phyloP scores from a whole-genome alignment of 2,113 vertebrate genomes.

The Ascaphus truei region DNA sequence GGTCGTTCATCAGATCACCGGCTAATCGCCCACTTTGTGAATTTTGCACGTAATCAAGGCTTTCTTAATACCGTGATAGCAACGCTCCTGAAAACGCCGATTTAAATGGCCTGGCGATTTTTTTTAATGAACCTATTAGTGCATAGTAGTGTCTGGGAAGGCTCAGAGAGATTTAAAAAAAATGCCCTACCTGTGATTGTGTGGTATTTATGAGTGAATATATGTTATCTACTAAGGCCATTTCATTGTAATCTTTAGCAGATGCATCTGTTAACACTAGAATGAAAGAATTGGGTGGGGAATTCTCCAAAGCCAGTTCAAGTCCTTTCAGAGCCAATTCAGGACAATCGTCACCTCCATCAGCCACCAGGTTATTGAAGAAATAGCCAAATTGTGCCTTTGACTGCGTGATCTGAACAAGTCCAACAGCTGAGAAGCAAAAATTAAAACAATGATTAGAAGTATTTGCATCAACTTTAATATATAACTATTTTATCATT shows the following conservation, averaged over 20 bases:
- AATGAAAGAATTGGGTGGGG: constrained; percentile 2
- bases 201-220: background rate
- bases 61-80: too few relatives aligned
- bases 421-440: background rate
- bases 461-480: too few relatives aligned
- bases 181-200: background rate
- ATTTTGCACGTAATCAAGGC: too few relatives aligned
- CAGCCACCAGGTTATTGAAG: background rate
- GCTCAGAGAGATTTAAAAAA: too few relatives aligned
- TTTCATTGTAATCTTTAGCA: constrained; percentile 8
- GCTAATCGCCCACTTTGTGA: too few relatives aligned
- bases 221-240: background rate
- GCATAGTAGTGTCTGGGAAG: too few relatives aligned
- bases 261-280: constrained; percentile 14
- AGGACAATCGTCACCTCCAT: background rate
- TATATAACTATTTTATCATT: too few relatives aligned
- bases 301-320: background rate
- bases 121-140: too few relatives aligned
- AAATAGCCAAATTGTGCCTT: background rate
- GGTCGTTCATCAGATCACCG: too few relatives aligned
- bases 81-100: too few relatives aligned
- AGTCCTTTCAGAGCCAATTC: constrained; percentile 8
- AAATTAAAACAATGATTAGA: too few relatives aligned
- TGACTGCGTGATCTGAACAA: background rate
- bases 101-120: too few relatives aligned